Evolutionary conservation across 2,113 vertebrate species (phyloP).

Genomic region (Brachyhypopomus gauderio): DNA sequence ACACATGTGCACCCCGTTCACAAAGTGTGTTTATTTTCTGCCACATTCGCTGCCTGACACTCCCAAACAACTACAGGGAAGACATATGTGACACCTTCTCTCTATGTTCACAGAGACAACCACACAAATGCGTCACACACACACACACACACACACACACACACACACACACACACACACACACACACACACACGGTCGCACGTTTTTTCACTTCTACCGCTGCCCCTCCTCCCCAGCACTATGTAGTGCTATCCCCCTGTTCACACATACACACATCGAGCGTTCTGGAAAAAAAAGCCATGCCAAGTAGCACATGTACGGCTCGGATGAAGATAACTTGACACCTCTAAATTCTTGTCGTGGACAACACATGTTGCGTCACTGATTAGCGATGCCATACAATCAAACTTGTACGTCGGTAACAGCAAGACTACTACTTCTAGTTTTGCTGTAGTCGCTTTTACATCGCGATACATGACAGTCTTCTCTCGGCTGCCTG

Average conservation of each 20-base stretch:
- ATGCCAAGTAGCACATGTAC: not conserved
- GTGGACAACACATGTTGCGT: not conserved
- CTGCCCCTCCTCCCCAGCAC: no score
- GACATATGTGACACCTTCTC: constrained; percentile 13
- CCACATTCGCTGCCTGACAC: not conserved
- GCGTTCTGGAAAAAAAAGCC: not conserved
- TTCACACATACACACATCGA: constrained; percentile 10
- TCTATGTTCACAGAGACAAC: not conserved
- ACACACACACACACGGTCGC: constrained; percentile 10
- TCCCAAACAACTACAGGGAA: constrained; percentile 17
- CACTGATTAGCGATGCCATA: not conserved
- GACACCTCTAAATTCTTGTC: not conserved
- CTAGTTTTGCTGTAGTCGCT: no score
- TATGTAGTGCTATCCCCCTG: not conserved
- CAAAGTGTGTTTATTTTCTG: constrained; percentile 27
- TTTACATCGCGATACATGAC: no score
- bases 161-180: constrained; percentile 8
- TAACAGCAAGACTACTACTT: no score
- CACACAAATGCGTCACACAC: not conserved
- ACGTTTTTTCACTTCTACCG: not conserved
- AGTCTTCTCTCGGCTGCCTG: no score
- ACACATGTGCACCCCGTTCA: constrained; percentile 16
- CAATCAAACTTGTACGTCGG: no score
- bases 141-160: not conserved
- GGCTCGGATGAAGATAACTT: not conserved